Base-by-base conservation (phyloP, 2,797 vertebrate genomes). In the Menidia menidia region DNA sequence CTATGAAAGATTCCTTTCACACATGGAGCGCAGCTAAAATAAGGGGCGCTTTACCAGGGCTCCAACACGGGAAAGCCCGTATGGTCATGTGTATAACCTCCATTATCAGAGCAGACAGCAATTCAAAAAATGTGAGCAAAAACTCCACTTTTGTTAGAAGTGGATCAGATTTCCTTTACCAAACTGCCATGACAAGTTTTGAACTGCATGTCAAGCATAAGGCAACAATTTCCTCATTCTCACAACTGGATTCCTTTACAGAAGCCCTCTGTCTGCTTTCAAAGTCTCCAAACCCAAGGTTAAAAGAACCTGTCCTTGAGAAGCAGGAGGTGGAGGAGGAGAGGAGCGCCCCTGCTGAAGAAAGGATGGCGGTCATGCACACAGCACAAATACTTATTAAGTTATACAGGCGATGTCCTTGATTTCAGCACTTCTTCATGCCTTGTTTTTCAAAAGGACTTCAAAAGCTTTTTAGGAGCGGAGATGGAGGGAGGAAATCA, bases 1-100 rank as follows among this genome's bases (percentile, higher is more conserved):
- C 78, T 72, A 92, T 92, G 91, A 93, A 93, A 92, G 91, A 90
- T 92, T 88, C 91, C 89, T 79, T 93, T 93, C 91, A 92, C 86
- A 87, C 85, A 85, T 73, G 82, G 67, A 73, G 77, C 71, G 66
- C 15, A 4, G 78, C 85, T 90, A 85, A 89, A 91, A 88, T 86
- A 86, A 87, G 90, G 81, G 77, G 73, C 30, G 42, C 78, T 51
- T 69, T 75, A 83, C 80, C 72, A 71, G 57, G 10, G 5, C 72
- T 62, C 72, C 59, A 80, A 56, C 57, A 80, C 43, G 56, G 87
- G 84, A 84, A 90, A 86, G 86, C 87, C 84, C 86, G 89, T 88
- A 78, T 87, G 85, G 78, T 87, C 77, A 71, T 68, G 75, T 85
- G 88, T 86, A 86, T 88, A 78, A 47, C 77, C 91, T 87, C 86